Base-by-base conservation (phyloP, 2,888 invertebrate genomes). In the Agrotis clavis region DNA sequence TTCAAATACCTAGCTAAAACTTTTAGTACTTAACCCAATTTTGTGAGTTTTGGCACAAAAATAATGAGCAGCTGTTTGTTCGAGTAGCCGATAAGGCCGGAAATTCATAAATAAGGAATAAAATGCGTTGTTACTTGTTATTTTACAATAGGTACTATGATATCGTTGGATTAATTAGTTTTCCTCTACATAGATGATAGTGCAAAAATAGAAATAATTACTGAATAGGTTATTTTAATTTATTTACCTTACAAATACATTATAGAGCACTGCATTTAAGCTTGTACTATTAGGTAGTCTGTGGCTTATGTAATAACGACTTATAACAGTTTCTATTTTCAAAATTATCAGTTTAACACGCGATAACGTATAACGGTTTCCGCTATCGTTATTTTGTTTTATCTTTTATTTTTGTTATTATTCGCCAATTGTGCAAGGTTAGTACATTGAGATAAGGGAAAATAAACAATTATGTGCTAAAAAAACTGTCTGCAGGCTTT, bases 361-460 rank as follows among this genome's bases (percentile, higher is more conserved):
- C 19, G 75, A 78, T 76, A 72, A 41, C 56, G 48, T 19, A 14
- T 75, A 78, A 78, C 81, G 78, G 77, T 56, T 18, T n/a, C 14
- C 6, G 45, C 60, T 63, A 78, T 81, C 78, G 19, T n/a, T 25
- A 7, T 53, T 79, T 72, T 19, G 7, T 41, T 53, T 80, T 69
- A 63, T 72, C 62, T 19, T 59, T 19, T 59, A 45, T 59, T 73
- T 76, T 69, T 50, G 51, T 56, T 80, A 81, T 76, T 77, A 60
- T 66, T 70, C 53, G 35, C 13, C 67, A 48, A 65, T 78, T 76
- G 81, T 78, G 78, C 81, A 81, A 78, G 81, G 78, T 78, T 50
- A 78, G 71, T 78, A 47, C 19, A 19, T 21, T 21, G 18, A 45
- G 67, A 77, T 79, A 77, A 56, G n/a, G 3, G 5, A 51, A 63